A percentile compares a stretch with the other conserved stretches of the same genome.
These are phyloP conservation scores for Cherax quadricarinatus DNA, from an alignment of 1,140 invertebrate genomes.

Conservation along the genomic window DNA sequence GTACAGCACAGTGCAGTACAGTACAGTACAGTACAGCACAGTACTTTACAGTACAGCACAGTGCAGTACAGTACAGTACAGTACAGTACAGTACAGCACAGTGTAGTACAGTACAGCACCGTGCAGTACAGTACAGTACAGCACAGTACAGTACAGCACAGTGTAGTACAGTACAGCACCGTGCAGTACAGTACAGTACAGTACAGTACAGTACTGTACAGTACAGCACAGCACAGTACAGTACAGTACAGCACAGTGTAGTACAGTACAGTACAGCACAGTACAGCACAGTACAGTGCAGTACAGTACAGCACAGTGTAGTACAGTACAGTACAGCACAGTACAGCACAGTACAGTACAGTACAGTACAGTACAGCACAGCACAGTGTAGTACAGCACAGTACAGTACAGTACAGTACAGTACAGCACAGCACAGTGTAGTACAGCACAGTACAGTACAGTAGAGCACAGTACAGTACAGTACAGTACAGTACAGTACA, in stretches of 20 bases:
- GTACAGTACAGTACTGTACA: constrained; percentile 10
- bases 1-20: too few relatives aligned
- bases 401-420: constrained; percentile 14
- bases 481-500: constrained; percentile 51
- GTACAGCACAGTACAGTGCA: constrained; percentile 6
- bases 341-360: not conserved
- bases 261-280: constrained; percentile 14
- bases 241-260: constrained; percentile 48
- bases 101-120: too few relatives aligned
- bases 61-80: too few relatives aligned
- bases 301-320: not conserved
- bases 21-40: too few relatives aligned
- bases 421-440: not conserved
- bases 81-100: too few relatives aligned
- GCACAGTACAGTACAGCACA: constrained; percentile 60
- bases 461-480: not conserved
- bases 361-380: constrained; percentile 15
- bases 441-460: not conserved
- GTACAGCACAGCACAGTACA: constrained; percentile 7
- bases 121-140: too few relatives aligned
- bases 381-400: constrained; percentile 3
- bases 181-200: not conserved
- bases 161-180: constrained; percentile 29
- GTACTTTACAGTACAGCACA: too few relatives aligned
- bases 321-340: constrained; percentile 6